Percentiles rank a stretch among this genome's conserved stretches.
Conservation (phyloP, 1,140 invertebrate species). For the Rhyzopertha dominica region DNA sequence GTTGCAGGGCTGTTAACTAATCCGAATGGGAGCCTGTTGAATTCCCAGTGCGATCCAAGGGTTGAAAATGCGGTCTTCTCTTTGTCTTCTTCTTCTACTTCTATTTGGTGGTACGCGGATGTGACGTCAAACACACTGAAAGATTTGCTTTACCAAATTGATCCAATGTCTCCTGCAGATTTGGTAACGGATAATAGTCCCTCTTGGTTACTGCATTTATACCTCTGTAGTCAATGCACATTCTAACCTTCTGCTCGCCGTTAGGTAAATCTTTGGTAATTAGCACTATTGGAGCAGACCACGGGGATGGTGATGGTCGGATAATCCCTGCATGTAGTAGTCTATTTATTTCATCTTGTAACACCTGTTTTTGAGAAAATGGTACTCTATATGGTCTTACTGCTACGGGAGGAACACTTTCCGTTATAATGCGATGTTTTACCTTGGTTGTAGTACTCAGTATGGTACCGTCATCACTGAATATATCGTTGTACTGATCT, state of each 20-base stretch:
- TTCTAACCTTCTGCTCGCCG: slow-evolving; percentile 11
- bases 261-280: slow-evolving; percentile 40
- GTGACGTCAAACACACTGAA: slow-evolving; percentile 34
- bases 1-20: slow-evolving; percentile 32
- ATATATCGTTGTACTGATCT: slow-evolving; percentile 3
- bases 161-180: no score
- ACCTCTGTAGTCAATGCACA: slow-evolving; percentile 18
- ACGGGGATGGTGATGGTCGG: slow-evolving; percentile 35
- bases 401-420: slow-evolving; percentile 6
- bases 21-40: slow-evolving; percentile 35
- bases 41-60: slow-evolving; percentile 34
- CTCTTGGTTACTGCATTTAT: slow-evolving; percentile 1
- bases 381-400: slow-evolving; percentile 17
- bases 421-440: slow-evolving; percentile 17
- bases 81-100: no score
- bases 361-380: slow-evolving; percentile 1
- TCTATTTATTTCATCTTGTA: slow-evolving; percentile 24
- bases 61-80: slow-evolving; percentile 44
- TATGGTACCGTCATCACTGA: neutral
- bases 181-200: slow-evolving; percentile 3
- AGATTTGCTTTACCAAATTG: slow-evolving; percentile 8
- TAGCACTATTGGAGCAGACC: slow-evolving; percentile 45
- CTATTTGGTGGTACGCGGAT: no score
- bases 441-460: slow-evolving; percentile 5
- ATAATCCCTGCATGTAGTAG: slow-evolving; percentile 36